A percentile compares a stretch with the other conserved stretches of the same genome.
These are phyloP conservation scores for Scomberomorus guttatus DNA, from an alignment of 2,797 vertebrate genomes.

Conservation along the genomic window DNA sequence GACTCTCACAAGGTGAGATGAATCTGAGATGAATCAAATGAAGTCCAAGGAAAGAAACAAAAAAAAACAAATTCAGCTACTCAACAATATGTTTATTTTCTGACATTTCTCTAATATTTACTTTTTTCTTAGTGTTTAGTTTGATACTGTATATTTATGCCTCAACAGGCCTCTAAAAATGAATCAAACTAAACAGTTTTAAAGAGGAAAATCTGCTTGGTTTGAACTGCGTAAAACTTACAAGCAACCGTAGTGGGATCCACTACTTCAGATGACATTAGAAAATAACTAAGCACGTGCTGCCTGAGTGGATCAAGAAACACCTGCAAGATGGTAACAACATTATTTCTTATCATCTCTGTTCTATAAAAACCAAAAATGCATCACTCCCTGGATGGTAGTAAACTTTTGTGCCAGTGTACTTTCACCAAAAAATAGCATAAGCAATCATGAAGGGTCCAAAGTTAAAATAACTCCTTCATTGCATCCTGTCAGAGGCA, in stretches of 20 bases:
- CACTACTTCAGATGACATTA: neutral
- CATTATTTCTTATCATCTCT: neutral
- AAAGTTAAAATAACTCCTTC: slow-evolving; percentile 42
- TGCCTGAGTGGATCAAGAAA: neutral
- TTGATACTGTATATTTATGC: too few relatives aligned
- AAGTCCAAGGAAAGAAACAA: neutral
- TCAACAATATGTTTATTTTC: neutral
- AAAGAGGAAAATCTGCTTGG: too few relatives aligned
- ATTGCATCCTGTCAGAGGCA: slow-evolving; percentile 33
- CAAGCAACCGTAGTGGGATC: neutral
- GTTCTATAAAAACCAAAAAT: neutral
- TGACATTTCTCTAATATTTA: neutral
- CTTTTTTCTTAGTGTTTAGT: neutral
- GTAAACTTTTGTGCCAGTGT: slow-evolving; percentile 1
- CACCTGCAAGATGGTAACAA: neutral
- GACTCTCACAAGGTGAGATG: neutral
- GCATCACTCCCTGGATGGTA: slow-evolving; percentile 14
- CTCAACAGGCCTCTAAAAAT: neutral
- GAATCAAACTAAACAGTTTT: neutral
- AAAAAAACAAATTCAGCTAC: neutral
- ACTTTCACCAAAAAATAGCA: slow-evolving; percentile 21
- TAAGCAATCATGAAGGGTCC: slow-evolving; percentile 20
- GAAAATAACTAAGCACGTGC: neutral
- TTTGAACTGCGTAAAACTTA: neutral
- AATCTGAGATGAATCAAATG: neutral